phyloP scores from a whole-genome alignment of 37 sponge, comb jelly and placozoan genomes.

The Chondrosia reniformis region DNA sequence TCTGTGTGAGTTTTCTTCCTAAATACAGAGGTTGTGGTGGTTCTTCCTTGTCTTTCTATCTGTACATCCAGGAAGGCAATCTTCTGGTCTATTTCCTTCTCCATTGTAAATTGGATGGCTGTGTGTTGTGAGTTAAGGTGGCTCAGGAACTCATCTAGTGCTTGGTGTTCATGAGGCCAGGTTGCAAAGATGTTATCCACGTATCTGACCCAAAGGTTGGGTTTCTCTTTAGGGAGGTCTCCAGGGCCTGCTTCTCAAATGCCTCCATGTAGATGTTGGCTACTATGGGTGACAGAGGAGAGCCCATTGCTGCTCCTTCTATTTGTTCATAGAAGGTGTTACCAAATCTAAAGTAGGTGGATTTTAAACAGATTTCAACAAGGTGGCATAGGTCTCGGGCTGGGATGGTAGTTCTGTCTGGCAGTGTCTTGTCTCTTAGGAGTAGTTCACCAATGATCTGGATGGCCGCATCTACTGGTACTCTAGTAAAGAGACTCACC shows the following conservation, averaged over 20 bases:
- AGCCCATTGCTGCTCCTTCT: conserved; percentile 24
- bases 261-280: conserved; percentile 11
- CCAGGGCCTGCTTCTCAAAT: conserved; percentile 1
- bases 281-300: conserved; percentile 15
- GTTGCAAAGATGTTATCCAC: neutral
- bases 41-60: neutral
- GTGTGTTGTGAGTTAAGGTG: neutral
- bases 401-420: conserved; percentile 10
- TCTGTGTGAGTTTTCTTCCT: conserved; percentile 4
- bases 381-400: neutral
- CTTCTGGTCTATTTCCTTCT: neutral
- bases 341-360: conserved; percentile 3
- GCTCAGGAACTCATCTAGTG: neutral
- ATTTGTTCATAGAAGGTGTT: neutral
- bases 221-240: neutral
- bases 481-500: conserved; percentile 17
- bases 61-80: conserved; percentile 13
- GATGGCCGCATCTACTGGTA: conserved; percentile 16
- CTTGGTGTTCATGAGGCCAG: conserved; percentile 1
- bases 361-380: conserved; percentile 9
- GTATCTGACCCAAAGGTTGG: conserved; percentile 10
- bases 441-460: neutral
- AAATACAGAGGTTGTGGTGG: neutral
- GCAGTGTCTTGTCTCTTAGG: neutral
- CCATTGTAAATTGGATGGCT: conserved; percentile 5